These are phyloP conservation scores for Sebastes matsubarae DNA, from an alignment of 2,797 vertebrate species.

Conservation along the genomic window DNA sequence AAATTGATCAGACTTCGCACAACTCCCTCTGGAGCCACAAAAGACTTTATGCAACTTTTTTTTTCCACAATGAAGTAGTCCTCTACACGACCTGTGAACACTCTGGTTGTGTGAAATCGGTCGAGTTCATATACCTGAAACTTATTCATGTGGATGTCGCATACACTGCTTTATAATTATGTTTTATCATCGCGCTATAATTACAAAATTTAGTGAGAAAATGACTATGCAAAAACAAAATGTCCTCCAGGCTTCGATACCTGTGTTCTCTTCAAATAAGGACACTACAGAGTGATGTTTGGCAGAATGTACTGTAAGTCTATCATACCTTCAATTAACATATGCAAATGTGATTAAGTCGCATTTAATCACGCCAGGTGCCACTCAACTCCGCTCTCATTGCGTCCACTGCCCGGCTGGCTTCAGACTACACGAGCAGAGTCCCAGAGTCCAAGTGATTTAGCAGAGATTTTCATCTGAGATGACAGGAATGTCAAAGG, in stretches of 20 bases:
- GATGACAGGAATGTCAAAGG: constrained; percentile 65
- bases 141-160: not conserved
- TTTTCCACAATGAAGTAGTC: not conserved
- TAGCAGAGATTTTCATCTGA: constrained; percentile 50
- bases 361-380: constrained; percentile 54
- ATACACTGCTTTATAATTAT: constrained; percentile 9
- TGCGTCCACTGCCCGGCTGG: constrained; percentile 9
- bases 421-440: constrained; percentile 23
- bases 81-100: not conserved
- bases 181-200: not conserved
- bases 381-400: constrained; percentile 40
- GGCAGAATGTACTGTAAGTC: constrained; percentile 30
- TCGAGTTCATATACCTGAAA: not conserved
- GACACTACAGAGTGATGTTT: constrained; percentile 26
- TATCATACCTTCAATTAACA: constrained; percentile 56
- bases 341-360: constrained; percentile 70
- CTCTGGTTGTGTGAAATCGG: not conserved
- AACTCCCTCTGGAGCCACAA: not conserved
- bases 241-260: not conserved
- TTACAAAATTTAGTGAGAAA: not conserved
- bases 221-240: constrained; percentile 12
- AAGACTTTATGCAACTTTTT: not conserved
- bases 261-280: constrained; percentile 1
- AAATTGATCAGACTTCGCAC: not conserved
- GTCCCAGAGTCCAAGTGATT: constrained; percentile 48